A percentile compares a stretch with the other conserved stretches of the same genome.
phyloP scores from a whole-genome alignment of 2,888 invertebrate genomes.

The Hyposoter dolosus region DNA sequence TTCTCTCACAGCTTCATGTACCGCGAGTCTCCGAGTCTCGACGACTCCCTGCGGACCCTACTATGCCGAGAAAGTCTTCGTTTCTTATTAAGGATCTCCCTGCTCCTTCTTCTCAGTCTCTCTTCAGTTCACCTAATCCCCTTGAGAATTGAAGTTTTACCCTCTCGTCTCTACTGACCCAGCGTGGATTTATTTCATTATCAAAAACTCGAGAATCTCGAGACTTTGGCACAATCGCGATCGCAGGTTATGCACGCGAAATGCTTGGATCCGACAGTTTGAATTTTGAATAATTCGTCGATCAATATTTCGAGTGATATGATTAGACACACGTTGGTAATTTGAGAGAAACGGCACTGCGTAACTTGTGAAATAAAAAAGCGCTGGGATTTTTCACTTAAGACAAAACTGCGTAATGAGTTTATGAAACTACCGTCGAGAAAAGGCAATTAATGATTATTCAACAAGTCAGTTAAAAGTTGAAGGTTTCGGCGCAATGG shows the following conservation, averaged over 20 bases:
- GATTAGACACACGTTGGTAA: background rate
- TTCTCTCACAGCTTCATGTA: slow-evolving; percentile 29
- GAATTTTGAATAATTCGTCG: slow-evolving; percentile 16
- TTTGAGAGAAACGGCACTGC: background rate
- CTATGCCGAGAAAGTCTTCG: slow-evolving; percentile 60
- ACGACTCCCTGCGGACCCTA: slow-evolving; percentile 60
- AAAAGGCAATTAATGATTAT: slow-evolving; percentile 40
- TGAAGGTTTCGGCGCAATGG: slow-evolving; percentile 6
- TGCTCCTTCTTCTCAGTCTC: slow-evolving; percentile 62
- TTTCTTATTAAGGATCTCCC: slow-evolving; percentile 69
- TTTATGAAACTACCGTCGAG: background rate
- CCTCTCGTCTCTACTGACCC: slow-evolving; percentile 74
- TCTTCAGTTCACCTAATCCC: slow-evolving; percentile 74
- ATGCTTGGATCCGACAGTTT: background rate
- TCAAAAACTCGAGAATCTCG: slow-evolving; percentile 71
- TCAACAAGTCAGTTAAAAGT: slow-evolving; percentile 11
- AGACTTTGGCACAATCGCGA: slow-evolving; percentile 40
- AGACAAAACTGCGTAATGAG: slow-evolving; percentile 3
- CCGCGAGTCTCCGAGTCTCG: slow-evolving; percentile 43
- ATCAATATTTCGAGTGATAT: background rate
- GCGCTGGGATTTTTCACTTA: background rate
- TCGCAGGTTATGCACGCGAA: slow-evolving; percentile 16
- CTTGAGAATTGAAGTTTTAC: slow-evolving; percentile 81
- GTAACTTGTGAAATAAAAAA: slow-evolving; percentile 16
- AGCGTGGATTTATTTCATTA: slow-evolving; percentile 77